Percentiles rank a stretch among this genome's conserved stretches.
phyloP scores from a whole-genome alignment of 2,113 vertebrate genomes.

The Condylura cristata region DNA sequence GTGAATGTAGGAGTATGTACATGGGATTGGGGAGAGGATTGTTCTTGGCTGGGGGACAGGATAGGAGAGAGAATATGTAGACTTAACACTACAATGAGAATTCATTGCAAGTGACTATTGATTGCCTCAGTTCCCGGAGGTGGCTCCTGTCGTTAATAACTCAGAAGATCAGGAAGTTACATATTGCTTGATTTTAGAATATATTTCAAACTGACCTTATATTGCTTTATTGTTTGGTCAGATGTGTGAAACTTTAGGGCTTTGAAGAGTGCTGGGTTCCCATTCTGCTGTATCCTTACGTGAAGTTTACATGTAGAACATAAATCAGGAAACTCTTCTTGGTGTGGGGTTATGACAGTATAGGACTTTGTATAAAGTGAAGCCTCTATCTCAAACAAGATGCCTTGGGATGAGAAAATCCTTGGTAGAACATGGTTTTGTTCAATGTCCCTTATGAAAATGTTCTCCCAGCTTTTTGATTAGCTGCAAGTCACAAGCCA shows the following conservation, averaged over 20 bases:
- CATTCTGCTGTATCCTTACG: not conserved
- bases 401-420: not conserved
- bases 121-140: not conserved
- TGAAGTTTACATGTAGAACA: not conserved
- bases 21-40: not conserved
- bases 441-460: not conserved
- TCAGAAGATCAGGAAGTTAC: not conserved
- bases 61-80: not conserved
- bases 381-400: not conserved
- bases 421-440: not conserved
- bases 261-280: not conserved
- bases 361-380: not conserved
- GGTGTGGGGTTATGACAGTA: not conserved
- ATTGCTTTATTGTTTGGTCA: not conserved
- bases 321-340: not conserved
- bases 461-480: not conserved
- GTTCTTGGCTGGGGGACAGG: not conserved
- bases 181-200: conserved; percentile 25
- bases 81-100: not conserved
- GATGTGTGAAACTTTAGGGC: not conserved
- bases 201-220: not conserved
- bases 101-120: not conserved
- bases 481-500: not conserved
- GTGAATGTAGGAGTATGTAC: not conserved
- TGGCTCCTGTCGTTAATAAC: not conserved